phyloP scores from a whole-genome alignment of 2,113 vertebrate genomes.

The Epinephelus fuscoguttatus region DNA sequence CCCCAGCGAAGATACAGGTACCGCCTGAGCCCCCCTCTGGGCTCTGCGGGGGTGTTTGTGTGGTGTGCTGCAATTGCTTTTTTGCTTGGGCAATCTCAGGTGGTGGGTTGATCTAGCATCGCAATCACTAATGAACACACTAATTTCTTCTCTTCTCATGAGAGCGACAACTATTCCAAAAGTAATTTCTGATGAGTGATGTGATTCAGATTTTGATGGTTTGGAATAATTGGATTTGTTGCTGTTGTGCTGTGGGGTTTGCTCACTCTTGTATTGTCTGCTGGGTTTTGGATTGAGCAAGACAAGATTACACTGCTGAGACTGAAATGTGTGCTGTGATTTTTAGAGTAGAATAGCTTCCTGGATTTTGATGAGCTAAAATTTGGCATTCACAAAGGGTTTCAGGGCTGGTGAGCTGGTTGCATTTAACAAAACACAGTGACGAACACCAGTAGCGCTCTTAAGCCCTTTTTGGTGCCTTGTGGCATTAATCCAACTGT shows the following conservation, averaged over 20 bases:
- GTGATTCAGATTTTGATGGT: conserved; percentile 10
- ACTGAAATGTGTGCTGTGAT: conserved; percentile 36
- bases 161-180: not conserved
- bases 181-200: not conserved
- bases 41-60: conserved; percentile 54
- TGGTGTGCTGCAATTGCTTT: conserved; percentile 59
- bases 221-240: conserved; percentile 10
- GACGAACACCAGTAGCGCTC: conserved; percentile 32
- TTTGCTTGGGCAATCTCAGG: conserved; percentile 55
- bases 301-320: not conserved
- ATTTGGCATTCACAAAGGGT: conserved; percentile 50
- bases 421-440: not conserved
- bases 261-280: conserved; percentile 13
- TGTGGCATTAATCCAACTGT: not conserved
- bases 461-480: conserved; percentile 61
- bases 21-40: conserved; percentile 59
- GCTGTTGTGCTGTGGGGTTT: conserved; percentile 33
- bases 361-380: not conserved
- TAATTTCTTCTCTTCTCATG: conserved; percentile 3
- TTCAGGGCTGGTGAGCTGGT: conserved; percentile 38
- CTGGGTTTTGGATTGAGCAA: not conserved
- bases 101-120: conserved; percentile 59
- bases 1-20: conserved; percentile 88
- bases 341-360: conserved; percentile 27
- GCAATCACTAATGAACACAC: conserved; percentile 33